Evolutionary conservation across 2,113 vertebrate species (phyloP), one percentile per base, ranked within the genome.

Genomic region (Tiliqua scincoides): DNA sequence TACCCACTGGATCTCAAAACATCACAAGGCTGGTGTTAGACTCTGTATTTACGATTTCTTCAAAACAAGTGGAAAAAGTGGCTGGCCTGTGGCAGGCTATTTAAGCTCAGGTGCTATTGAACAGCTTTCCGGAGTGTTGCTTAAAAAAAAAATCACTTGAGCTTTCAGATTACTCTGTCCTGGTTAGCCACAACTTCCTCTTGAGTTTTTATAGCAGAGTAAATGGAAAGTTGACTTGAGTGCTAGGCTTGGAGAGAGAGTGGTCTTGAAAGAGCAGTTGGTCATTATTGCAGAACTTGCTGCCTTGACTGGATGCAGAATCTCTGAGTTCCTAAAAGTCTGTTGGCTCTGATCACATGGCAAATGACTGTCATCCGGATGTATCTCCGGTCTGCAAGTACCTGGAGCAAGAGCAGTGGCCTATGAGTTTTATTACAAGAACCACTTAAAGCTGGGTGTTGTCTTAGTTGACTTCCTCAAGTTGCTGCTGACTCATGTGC

Each of bases 371-470:
- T 65, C 70, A 35, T 63, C 93, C 91, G 93, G 95, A 95, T 92
- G 79, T 70, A 61, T 88, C 79, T 1, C 0, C 1, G 30, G 93
- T 87, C 1, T 2, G 57, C 20, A 1, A 57, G 18, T 18, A 32
- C 59, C 61, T n/a, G 18, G 43, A 79, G 59, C n/a, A 11, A 61
- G 23, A 52, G 40, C 40, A 40, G 12, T 72, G 32, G 17, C 75
- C 79, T 54, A 84, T 74, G 67, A 71, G 65, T 3, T 78, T 71
- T 32, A 40, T 73, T 72, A 73, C 25, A 93, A 91, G 84, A 35
- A 74, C 52, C 84, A 84, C 83, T 93, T 77, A 87, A 21, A 40
- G 84, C 35, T 93, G 92, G 94, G 93, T 91, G 93, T 92, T 88
- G 93, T 77, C 73, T 65, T 59, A n/a, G 25, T 76, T 48, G 84